Percentiles rank a stretch among this genome's conserved stretches.
Conservation (phyloP, 2,888 invertebrate species). For the Philaethria dido region DNA sequence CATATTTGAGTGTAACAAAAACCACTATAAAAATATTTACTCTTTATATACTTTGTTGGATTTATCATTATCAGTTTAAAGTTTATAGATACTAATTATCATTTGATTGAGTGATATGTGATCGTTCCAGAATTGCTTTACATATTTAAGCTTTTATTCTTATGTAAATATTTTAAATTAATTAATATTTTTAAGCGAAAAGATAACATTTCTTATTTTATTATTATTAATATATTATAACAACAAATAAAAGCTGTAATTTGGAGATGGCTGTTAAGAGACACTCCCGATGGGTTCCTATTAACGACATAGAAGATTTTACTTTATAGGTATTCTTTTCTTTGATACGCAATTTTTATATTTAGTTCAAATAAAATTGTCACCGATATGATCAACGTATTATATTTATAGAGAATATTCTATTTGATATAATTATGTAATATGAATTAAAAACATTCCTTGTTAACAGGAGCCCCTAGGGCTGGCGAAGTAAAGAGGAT, state of each 20-base stretch:
- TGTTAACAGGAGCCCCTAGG: constrained; percentile 30
- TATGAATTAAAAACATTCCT: constrained; percentile 1
- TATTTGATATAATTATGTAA: neutral
- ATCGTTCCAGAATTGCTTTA: constrained; percentile 18
- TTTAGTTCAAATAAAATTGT: neutral
- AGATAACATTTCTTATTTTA: neutral
- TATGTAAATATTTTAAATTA: constrained; percentile 18
- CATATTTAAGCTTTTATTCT: constrained; percentile 6
- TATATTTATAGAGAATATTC: neutral
- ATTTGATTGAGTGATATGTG: constrained; percentile 14
- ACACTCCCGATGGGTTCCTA: constrained; percentile 24
- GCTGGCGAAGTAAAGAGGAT: constrained; percentile 37
- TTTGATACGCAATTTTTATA: neutral
- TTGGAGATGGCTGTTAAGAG: constrained; percentile 17
- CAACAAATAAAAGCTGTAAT: neutral
- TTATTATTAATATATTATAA: constrained; percentile 11
- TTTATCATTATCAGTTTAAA: constrained; percentile 31
- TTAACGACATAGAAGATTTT: constrained; percentile 14
- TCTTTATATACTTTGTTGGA: constrained; percentile 28
- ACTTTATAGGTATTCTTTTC: neutral
- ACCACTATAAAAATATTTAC: constrained; percentile 14
- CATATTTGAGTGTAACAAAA: constrained; percentile 12
- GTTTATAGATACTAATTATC: constrained; percentile 27
- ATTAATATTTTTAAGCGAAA: neutral
- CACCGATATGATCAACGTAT: neutral